These are phyloP conservation scores for Saturnia japonica DNA, from an alignment of 2,888 invertebrate species.

Conservation along the genomic window DNA sequence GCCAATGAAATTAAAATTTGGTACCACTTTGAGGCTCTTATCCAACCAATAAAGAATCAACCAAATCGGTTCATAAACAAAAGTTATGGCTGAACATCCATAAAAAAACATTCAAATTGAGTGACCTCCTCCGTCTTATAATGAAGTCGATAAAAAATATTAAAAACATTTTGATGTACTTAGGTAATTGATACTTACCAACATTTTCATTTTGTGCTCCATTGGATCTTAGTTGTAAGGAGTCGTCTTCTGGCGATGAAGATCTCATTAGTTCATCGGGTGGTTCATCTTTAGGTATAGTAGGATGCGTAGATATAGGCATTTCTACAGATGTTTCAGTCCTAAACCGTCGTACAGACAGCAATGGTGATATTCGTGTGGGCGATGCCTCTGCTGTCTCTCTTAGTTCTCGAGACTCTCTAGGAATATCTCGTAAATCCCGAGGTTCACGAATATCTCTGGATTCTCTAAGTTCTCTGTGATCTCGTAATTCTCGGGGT, in stretches of 20 bases:
- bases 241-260: conserved; percentile 82
- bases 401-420: conserved; percentile 62
- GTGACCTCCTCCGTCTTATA: too few relatives aligned
- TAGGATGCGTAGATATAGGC: conserved; percentile 70
- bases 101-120: too few relatives aligned
- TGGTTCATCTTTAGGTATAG: conserved; percentile 79
- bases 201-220: conserved; percentile 80
- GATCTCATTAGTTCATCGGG: conserved; percentile 79
- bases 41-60: too few relatives aligned
- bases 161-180: background rate
- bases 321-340: conserved; percentile 63
- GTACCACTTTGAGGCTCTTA: too few relatives aligned
- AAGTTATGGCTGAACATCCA: too few relatives aligned
- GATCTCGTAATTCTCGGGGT: conserved; percentile 58
- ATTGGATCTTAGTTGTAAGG: conserved; percentile 79
- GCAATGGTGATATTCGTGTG: conserved; percentile 73
- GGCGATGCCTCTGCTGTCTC: conserved; percentile 73
- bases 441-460: conserved; percentile 54
- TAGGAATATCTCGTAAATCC: conserved; percentile 55
- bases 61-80: too few relatives aligned
- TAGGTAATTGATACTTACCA: conserved; percentile 61
- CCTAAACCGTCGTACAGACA: conserved; percentile 76
- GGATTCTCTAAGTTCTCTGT: conserved; percentile 50
- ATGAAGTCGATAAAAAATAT: too few relatives aligned
- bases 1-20: too few relatives aligned